Evolutionary conservation across 1,140 invertebrate genomes (phyloP).

Genomic region (Gryllus bimaculatus): DNA sequence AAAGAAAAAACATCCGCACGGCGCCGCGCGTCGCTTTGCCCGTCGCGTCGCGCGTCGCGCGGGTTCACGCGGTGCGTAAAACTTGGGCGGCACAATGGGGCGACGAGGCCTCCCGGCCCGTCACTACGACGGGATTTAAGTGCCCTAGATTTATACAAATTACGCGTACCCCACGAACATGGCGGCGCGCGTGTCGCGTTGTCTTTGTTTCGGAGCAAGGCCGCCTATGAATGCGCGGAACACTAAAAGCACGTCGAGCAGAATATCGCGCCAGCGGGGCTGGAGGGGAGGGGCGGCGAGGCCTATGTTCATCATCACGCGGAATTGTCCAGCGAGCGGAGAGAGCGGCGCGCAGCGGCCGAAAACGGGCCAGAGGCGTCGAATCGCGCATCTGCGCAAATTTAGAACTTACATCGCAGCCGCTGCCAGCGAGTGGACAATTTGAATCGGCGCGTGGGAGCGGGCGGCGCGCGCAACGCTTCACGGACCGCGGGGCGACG

Average conservation of each 20-base stretch:
- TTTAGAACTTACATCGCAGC: neutral
- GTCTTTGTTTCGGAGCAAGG: neutral
- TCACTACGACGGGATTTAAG: neutral
- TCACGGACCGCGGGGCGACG: too few relatives aligned
- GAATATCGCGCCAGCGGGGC: neutral
- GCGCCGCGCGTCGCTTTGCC: too few relatives aligned
- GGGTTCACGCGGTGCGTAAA: neutral
- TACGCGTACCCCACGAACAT: neutral
- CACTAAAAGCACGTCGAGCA: neutral
- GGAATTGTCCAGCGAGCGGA: neutral
- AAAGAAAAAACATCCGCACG: too few relatives aligned
- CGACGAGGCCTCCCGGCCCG: neutral
- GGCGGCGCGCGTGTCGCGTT: neutral
- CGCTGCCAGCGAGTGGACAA: neutral
- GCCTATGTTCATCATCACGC: neutral
- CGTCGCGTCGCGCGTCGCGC: too few relatives aligned
- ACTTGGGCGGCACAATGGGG: neutral
- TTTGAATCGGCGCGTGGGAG: neutral
- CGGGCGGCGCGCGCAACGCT: too few relatives aligned
- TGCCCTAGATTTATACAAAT: conserved; percentile 1
- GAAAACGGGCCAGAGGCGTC: neutral
- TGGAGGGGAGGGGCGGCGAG: too few relatives aligned
- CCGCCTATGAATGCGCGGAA: neutral
- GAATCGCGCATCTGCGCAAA: neutral
- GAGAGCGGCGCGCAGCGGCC: too few relatives aligned